Evolutionary conservation across 1,140 invertebrate species (phyloP).

Genomic region (Zaprionus camerounensis): DNA sequence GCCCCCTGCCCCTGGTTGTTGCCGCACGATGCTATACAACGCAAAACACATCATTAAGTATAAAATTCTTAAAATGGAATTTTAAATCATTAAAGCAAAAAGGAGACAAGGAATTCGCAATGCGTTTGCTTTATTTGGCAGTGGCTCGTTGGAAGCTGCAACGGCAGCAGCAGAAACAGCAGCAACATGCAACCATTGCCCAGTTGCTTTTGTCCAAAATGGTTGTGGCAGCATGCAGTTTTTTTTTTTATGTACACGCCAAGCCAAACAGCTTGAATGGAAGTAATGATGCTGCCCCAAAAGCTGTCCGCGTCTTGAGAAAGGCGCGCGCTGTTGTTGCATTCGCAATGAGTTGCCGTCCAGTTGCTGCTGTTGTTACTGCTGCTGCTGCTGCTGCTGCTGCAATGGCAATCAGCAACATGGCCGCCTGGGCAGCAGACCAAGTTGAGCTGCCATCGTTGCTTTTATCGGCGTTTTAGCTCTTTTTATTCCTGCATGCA

Average conservation of each 20-base stretch:
- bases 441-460: constrained; percentile 79
- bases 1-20: too few relatives aligned
- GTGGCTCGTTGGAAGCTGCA: constrained; percentile 52
- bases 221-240: constrained; percentile 61
- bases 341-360: constrained; percentile 76
- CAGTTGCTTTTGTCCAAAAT: constrained; percentile 79
- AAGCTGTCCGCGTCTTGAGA: constrained; percentile 72
- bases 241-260: constrained; percentile 78
- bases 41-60: constrained; percentile 85
- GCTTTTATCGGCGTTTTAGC: constrained; percentile 79
- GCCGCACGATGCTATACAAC: constrained; percentile 71
- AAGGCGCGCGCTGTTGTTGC: constrained; percentile 76
- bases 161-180: constrained; percentile 48
- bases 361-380: constrained; percentile 10
- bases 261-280: constrained; percentile 81
- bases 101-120: constrained; percentile 73
- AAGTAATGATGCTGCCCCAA: constrained; percentile 79
- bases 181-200: constrained; percentile 72
- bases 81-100: constrained; percentile 84
- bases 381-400: constrained; percentile 25
- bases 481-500: constrained; percentile 48
- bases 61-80: constrained; percentile 85
- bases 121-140: constrained; percentile 83
- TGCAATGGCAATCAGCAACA: constrained; percentile 79
- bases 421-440: constrained; percentile 81